Base-by-base conservation (phyloP, 1,140 invertebrate genomes). In the Pseudomyrmex gracilis region DNA sequence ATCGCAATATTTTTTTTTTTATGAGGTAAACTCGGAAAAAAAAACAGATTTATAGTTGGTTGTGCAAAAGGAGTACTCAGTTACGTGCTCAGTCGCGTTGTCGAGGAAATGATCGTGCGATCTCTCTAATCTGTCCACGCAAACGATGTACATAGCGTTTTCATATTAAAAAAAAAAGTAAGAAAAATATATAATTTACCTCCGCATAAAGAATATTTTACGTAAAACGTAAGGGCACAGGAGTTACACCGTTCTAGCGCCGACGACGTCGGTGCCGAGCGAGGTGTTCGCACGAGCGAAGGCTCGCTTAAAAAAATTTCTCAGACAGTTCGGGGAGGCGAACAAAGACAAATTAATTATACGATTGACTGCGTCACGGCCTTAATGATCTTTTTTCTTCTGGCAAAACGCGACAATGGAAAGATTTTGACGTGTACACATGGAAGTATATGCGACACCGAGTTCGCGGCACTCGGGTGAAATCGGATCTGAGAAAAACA, bases 341-440 rank as follows among this genome's bases (percentile, higher is more conserved):
- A 22, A 82, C 70, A 74, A 82, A 64, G 47, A 55, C 34, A 82
- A 82, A 74, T 74, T 74, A 53, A 70, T 74, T 51, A 64, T 47
- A 22, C 49, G 70, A 82, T 82, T 55, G 47, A 12, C 7, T n/a
- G 45, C 58, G 68, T 61, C 8, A 24, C 24, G 57, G 13, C 76
- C 66, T 80, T 80, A 80, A 80, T 80, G 66, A 80, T 80, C 22
- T 22, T 58, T n/a, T 64, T 71, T 71, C 51, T 70, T 47, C 53
- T 43, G 12, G 15, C 2, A 68, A 55, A 71, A 60, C 43, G 55
- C 66, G 66, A 80, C 76, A 80, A 70, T 80, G 47, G 47, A 70
- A 13, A 15, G 43, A 58, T 13, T 34, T 34, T 34, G 34, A 34
- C 34, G 34, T 34, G 49, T 20, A 8, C 43, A 20, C 15, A 24